Evolutionary conservation across 1,140 invertebrate species (phyloP).

Genomic region (Papilio machaon): DNA sequence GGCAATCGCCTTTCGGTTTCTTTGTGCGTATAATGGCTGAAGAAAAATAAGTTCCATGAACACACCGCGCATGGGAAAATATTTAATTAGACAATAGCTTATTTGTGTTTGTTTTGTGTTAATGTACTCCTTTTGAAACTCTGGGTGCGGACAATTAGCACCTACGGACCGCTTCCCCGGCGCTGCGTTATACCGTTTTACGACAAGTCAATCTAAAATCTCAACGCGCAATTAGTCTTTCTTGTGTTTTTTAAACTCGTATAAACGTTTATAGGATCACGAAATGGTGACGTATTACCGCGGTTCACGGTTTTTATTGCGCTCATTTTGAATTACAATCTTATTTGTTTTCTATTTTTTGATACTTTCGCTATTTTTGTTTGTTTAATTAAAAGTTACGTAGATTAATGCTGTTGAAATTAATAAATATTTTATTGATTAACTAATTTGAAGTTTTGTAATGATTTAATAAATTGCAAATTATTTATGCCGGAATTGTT

Average conservation of each 20-base stretch:
- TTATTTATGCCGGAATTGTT: background rate
- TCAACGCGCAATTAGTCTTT: slow-evolving; percentile 56
- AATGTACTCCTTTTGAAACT: slow-evolving; percentile 77
- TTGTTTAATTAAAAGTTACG: background rate
- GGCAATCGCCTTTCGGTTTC: slow-evolving; percentile 62
- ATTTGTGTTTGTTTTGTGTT: slow-evolving; percentile 80
- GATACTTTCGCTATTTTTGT: background rate
- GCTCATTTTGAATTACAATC: background rate
- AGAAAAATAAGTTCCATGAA: slow-evolving; percentile 49
- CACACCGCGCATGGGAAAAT: slow-evolving; percentile 73
- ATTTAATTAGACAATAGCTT: slow-evolving; percentile 81
- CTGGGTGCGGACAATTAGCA: slow-evolving; percentile 72
- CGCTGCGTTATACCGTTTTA: slow-evolving; percentile 57
- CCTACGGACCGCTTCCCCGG: slow-evolving; percentile 63
- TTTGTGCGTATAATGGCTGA: slow-evolving; percentile 59
- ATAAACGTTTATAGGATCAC: slow-evolving; percentile 30
- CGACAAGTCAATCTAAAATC: slow-evolving; percentile 68
- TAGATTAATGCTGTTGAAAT: no score
- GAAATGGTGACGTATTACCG: slow-evolving; percentile 18
- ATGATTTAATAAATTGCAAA: background rate
- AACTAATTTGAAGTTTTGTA: no score
- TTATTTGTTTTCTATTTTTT: background rate
- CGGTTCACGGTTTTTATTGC: slow-evolving; percentile 15
- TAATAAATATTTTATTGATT: no score
- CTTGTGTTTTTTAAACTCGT: slow-evolving; percentile 19